Evolutionary conservation across 2,113 vertebrate genomes (phyloP).

Genomic region (Calyptomena viridis): DNA sequence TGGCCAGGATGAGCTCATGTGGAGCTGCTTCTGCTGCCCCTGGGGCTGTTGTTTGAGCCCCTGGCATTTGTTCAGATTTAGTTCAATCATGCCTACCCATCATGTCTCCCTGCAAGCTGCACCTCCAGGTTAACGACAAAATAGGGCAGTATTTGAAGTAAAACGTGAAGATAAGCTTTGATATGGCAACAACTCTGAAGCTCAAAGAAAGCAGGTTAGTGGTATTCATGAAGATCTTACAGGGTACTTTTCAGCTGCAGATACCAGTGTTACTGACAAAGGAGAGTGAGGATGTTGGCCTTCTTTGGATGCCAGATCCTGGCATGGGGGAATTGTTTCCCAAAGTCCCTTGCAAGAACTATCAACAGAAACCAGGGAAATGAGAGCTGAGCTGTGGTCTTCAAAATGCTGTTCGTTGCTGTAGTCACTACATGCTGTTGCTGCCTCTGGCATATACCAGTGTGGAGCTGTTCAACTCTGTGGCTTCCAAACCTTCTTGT

Average conservation of each 20-base stretch:
- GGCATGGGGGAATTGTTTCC: background rate
- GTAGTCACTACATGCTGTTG: rapidly evolving
- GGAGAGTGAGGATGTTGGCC: background rate
- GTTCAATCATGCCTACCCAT: rapidly evolving
- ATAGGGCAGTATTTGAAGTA: background rate
- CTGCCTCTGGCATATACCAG: background rate
- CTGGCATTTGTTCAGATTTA: background rate
- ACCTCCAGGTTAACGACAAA: rapidly evolving
- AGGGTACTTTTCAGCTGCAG: background rate
- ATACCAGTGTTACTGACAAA: background rate
- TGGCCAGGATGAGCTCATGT: rapidly evolving
- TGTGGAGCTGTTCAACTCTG: background rate
- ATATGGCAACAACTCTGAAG: background rate
- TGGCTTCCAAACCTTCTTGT: background rate
- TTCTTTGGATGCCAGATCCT: background rate
- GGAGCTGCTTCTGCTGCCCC: background rate
- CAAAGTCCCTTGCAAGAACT: background rate
- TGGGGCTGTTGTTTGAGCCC: background rate
- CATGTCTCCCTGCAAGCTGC: background rate
- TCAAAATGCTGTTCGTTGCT: background rate
- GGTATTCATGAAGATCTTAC: background rate
- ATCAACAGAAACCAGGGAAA: background rate
- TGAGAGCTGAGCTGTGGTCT: background rate
- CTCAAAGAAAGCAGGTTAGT: background rate
- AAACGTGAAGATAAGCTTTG: background rate